Evolutionary conservation across 1,140 invertebrate species (phyloP).

Genomic region (Homalodisca vitripennis): DNA sequence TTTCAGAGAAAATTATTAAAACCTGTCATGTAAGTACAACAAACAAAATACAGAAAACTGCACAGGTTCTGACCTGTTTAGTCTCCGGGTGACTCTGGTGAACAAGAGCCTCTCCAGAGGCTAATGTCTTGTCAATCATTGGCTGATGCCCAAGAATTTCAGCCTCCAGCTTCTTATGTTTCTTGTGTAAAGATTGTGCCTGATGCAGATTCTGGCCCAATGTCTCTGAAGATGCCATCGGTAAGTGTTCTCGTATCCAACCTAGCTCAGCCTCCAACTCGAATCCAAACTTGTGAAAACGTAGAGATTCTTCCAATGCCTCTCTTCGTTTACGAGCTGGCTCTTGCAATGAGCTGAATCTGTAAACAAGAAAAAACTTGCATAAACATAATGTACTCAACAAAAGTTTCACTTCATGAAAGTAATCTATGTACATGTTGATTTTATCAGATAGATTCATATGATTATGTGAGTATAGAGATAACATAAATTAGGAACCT

Average conservation of each 20-base stretch:
- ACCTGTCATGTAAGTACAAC: too few relatives aligned
- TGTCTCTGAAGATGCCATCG: conserved; percentile 72
- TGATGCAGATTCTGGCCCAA: conserved; percentile 84
- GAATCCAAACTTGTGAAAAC: conserved; percentile 92
- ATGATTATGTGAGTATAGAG: too few relatives aligned
- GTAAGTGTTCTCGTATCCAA: conserved; percentile 91
- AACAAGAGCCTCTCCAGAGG: conserved; percentile 66
- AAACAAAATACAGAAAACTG: too few relatives aligned
- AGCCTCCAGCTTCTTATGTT: conserved; percentile 87
- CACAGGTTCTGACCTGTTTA: conserved; percentile 62
- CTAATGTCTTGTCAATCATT: conserved; percentile 78
- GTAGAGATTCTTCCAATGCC: conserved; percentile 78
- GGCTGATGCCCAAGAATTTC: conserved; percentile 82
- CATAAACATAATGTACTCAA: too few relatives aligned
- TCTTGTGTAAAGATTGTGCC: conserved; percentile 88
- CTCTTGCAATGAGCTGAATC: conserved; percentile 61
- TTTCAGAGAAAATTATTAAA: neutral
- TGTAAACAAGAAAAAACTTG: conserved; percentile 41
- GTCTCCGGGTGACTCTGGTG: conserved; percentile 73
- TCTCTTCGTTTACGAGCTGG: conserved; percentile 66
- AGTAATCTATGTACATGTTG: too few relatives aligned
- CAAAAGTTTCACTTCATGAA: too few relatives aligned
- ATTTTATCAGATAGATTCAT: too few relatives aligned
- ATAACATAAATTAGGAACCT: too few relatives aligned
- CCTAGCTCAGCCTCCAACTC: conserved; percentile 91